phyloP scores from a whole-genome alignment of 1,140 invertebrate genomes.

The Pseudomyrmex dendroicus region DNA sequence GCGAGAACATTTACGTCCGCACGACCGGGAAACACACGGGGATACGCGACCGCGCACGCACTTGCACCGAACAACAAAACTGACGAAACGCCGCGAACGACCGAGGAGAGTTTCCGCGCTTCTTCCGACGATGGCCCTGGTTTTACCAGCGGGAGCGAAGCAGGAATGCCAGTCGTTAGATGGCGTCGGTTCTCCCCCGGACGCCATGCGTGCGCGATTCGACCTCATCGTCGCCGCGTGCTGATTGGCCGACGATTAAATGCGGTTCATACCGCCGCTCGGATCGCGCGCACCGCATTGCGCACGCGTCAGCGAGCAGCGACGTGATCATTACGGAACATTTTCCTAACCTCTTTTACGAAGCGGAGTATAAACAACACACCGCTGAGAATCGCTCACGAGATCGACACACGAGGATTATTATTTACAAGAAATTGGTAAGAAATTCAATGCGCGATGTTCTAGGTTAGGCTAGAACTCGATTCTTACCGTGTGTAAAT shows the following conservation, averaged over 20 bases:
- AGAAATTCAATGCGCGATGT: not conserved
- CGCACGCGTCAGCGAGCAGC: not conserved
- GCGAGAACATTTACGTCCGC: constrained; percentile 22
- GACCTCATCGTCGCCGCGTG: constrained; percentile 4
- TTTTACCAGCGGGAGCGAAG: constrained; percentile 76
- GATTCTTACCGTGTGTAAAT: not conserved
- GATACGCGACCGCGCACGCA: constrained; percentile 26
- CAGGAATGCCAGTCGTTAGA: constrained; percentile 84
- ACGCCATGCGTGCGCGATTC: constrained; percentile 81
- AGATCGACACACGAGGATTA: too few species aligned
- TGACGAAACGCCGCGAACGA: constrained; percentile 40
- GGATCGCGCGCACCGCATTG: not conserved
- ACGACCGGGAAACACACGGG: constrained; percentile 15
- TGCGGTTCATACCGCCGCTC: too few species aligned
- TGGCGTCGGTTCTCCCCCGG: constrained; percentile 82
- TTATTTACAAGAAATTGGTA: not conserved
- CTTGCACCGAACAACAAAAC: constrained; percentile 73
- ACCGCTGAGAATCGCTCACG: not conserved
- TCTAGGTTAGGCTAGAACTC: not conserved
- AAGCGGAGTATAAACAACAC: not conserved
- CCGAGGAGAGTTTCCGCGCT: constrained; percentile 65
- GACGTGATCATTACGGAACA: not conserved
- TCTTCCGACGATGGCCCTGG: constrained; percentile 71
- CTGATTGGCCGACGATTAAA: constrained; percentile 7
- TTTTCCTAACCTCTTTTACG: not conserved